Evolutionary conservation across 2,888 invertebrate species (phyloP), one percentile per base, ranked within the genome.

Genomic region (Acleris cristana): DNA sequence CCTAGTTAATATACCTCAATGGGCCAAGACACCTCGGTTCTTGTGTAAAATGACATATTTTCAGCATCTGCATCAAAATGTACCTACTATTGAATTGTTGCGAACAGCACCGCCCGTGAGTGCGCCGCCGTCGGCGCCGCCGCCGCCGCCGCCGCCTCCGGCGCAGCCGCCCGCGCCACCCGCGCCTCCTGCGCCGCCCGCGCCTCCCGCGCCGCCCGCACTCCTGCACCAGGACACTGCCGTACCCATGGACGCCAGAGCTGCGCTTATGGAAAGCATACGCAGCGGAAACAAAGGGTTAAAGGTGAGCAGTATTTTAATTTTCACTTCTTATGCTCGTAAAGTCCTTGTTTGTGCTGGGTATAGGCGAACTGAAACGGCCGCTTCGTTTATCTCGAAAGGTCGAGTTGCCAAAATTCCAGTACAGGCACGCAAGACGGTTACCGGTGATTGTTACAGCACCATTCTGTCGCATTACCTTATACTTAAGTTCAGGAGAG

Each of bases 191-290:
- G 64, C 86, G 84, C 71, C 85, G 84, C 65, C 85, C 83, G 57
- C 82, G 45, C 72, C 65, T 54, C 65, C 52, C 19, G 44, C 40
- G 14, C 54, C 78, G 82, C 48, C 84, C 86, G 30, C 84, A 92
- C 26, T 89, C 92, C 63, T 88, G n/a, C 40, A 40, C 40, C 40
- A 40, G 8, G 56, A 70, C 63, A 67, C 79, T 53, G 72, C 84
- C 61, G 80, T 82, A 59, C 77, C 85, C 40, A 72, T 83, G 8
- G 96, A 96, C 85, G 81, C 94, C 3, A 93, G 95, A 65, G 94
- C 95, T 63, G 96, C 95, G 58, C 94, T 99, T 56, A 95, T 99
- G 95, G 96, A 97, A 76, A 96, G 97, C 80, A 99, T 99, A 78
- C 94, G 97, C 74, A 94, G 93, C 77, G 97, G 97, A 57, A 95